Percentiles rank a stretch among this genome's conserved stretches.
Evolutionary conservation across 2,113 vertebrate species (phyloP).

Genomic region (Felis catus): DNA sequence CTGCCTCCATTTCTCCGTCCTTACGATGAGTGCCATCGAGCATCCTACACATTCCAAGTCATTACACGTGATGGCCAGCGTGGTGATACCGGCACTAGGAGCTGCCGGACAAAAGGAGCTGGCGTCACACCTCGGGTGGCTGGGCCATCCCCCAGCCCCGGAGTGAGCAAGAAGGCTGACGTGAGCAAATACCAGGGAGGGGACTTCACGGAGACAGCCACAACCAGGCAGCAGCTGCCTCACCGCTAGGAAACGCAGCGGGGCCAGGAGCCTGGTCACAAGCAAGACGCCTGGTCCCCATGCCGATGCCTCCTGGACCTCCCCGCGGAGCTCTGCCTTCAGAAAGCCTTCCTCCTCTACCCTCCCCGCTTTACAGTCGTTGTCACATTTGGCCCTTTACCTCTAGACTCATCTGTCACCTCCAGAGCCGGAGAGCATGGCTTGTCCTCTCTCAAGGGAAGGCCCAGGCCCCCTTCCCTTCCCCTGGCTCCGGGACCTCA

Average conservation of each 20-base stretch:
- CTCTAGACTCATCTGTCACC: not conserved
- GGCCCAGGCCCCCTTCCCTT: too few species aligned
- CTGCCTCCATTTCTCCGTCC: not conserved
- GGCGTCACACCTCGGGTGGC: not conserved
- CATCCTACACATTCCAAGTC: not conserved
- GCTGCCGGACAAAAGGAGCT: too few species aligned
- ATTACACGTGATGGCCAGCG: too few species aligned
- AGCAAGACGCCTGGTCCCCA: slow-evolving; percentile 37
- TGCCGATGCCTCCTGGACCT: not conserved
- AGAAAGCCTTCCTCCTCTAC: not conserved
- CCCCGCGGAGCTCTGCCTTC: not conserved
- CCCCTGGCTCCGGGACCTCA: not conserved
- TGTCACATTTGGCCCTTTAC: slow-evolving; percentile 27
- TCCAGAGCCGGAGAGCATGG: not conserved
- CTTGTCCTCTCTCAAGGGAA: not conserved
- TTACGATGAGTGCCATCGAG: fast-evolving
- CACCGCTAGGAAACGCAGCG: fast-evolving
- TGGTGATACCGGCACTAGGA: fast-evolving
- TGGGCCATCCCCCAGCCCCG: not conserved
- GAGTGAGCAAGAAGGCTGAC: not conserved
- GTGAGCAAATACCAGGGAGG: not conserved
- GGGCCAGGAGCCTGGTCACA: not conserved
- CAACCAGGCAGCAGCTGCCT: not conserved
- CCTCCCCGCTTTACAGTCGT: not conserved
- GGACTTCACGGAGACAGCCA: not conserved